These are phyloP conservation scores for Oxycera nigricornis DNA, from an alignment of 2,888 invertebrate species.

Conservation along the genomic window DNA sequence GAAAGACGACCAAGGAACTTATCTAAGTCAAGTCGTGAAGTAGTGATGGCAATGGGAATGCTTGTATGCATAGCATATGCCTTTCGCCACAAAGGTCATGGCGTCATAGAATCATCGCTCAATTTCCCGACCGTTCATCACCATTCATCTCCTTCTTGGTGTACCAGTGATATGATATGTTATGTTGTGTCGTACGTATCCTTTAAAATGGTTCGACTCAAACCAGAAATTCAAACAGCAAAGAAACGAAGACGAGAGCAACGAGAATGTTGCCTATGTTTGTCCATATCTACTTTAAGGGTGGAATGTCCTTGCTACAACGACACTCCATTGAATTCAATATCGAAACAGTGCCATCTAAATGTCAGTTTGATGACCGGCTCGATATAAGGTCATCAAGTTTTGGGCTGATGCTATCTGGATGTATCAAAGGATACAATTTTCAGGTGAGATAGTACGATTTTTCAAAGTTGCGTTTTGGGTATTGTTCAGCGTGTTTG, in stretches of 20 bases:
- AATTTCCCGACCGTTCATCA: conserved; percentile 14
- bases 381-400: conserved; percentile 28
- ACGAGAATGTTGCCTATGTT: conserved; percentile 2
- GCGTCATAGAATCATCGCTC: conserved; percentile 6
- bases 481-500: not conserved
- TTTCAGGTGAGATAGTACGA: not conserved
- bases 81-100: conserved; percentile 6
- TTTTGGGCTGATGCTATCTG: conserved; percentile 20
- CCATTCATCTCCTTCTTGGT: not conserved
- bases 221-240: not conserved
- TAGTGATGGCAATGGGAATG: not conserved
- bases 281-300: conserved; percentile 19
- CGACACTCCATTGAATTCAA: conserved; percentile 15
- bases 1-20: not conserved
- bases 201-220: conserved; percentile 28
- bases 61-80: not conserved
- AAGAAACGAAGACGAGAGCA: not conserved
- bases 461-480: not conserved
- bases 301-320: conserved; percentile 23
- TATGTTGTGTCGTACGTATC: not conserved
- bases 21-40: not conserved
- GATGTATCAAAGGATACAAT: conserved; percentile 5
- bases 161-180: not conserved
- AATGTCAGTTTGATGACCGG: conserved; percentile 35
- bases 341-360: conserved; percentile 37